A percentile compares a stretch with the other conserved stretches of the same genome.
phyloP scores from a whole-genome alignment of 2,113 vertebrate species.

The Calyptomena viridis region DNA sequence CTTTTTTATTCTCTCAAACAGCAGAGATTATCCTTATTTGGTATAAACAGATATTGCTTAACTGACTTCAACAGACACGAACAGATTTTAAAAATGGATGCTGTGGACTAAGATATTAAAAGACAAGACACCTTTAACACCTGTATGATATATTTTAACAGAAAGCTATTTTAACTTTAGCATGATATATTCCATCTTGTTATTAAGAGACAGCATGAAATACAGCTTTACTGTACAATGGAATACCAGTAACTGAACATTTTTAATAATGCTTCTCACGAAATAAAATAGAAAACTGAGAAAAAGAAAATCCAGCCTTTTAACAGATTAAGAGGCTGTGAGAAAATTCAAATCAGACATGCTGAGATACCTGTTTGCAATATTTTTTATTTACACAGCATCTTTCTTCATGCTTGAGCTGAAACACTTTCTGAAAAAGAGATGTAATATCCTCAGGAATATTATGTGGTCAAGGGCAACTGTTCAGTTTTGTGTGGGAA shows the following conservation, averaged over 20 bases:
- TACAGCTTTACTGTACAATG: background rate
- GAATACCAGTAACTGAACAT: background rate
- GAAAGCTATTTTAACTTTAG: background rate
- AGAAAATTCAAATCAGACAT: conserved; percentile 22
- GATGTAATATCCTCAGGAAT: background rate
- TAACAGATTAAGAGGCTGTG: background rate
- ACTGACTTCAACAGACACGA: background rate
- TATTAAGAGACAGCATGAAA: background rate
- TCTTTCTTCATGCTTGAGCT: background rate
- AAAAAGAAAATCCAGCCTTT: background rate
- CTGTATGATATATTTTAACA: background rate
- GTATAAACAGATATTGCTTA: background rate
- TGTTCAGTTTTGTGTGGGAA: conserved; percentile 8
- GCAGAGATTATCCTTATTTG: background rate
- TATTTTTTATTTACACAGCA: conserved; percentile 5
- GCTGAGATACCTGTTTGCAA: background rate
- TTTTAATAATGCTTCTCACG: background rate
- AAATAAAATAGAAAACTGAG: background rate
- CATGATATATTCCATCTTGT: background rate
- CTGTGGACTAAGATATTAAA: background rate
- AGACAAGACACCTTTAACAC: background rate
- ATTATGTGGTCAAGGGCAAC: background rate
- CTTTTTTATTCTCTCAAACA: background rate
- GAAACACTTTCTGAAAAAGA: background rate
- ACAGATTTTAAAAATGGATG: background rate